A percentile compares a stretch with the other conserved stretches of the same genome.
phyloP scores from a whole-genome alignment of 2,113 vertebrate species.

The Elgaria multicarinata region DNA sequence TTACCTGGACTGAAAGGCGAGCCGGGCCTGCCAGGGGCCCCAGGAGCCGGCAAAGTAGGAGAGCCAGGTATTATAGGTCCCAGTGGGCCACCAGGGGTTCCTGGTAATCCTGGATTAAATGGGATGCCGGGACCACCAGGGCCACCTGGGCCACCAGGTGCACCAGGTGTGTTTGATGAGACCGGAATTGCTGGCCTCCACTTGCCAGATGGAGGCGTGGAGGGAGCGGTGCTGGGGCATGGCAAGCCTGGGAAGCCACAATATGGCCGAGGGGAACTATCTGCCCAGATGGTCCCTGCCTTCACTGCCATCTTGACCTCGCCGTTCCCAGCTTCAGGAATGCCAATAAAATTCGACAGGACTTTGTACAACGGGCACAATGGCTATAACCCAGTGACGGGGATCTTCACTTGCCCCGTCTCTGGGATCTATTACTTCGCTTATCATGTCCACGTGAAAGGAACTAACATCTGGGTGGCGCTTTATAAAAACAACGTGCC shows the following conservation, averaged over 20 bases:
- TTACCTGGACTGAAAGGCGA: constrained; percentile 91
- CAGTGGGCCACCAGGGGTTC: constrained; percentile 89
- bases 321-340: constrained; percentile 93
- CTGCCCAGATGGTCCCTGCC: constrained; percentile 86
- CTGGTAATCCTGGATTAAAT: constrained; percentile 84
- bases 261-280: constrained; percentile 85
- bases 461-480: constrained; percentile 97
- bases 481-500: constrained; percentile 99
- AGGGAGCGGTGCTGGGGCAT: constrained; percentile 86
- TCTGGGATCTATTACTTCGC: constrained; percentile 97
- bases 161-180: constrained; percentile 79
- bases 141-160: constrained; percentile 84
- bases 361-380: constrained; percentile 97
- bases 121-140: constrained; percentile 84
- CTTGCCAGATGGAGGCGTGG: constrained; percentile 82
- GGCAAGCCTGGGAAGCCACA: constrained; percentile 84
- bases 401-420: constrained; percentile 94
- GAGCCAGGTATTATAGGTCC: constrained; percentile 88
- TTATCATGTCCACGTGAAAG: constrained; percentile 98
- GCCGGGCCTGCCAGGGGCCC: constrained; percentile 85
- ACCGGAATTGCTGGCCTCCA: constrained; percentile 86
- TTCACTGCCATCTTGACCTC: constrained; percentile 96
- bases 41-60: constrained; percentile 85
- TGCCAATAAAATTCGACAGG: constrained; percentile 97
- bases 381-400: constrained; percentile 91